Evolutionary conservation across 2,113 vertebrate species (phyloP).

Genomic region (Macrotis lagotis): DNA sequence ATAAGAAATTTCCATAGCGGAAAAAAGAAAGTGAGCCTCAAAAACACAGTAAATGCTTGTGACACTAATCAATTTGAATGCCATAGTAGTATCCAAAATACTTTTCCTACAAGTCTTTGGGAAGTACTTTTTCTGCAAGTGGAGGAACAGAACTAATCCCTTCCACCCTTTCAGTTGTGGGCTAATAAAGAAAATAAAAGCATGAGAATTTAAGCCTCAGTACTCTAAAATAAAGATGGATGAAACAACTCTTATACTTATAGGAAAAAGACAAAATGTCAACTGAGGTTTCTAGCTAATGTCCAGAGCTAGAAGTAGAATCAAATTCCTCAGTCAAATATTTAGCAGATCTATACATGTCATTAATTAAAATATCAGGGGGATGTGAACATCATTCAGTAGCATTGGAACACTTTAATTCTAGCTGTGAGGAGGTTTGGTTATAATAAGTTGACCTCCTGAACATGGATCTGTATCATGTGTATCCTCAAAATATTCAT

Average conservation of each 20-base stretch:
- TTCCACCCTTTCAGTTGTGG: neutral
- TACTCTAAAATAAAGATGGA: neutral
- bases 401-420: too few relatives aligned
- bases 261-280: neutral
- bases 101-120: neutral
- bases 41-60: neutral
- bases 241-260: too few relatives aligned
- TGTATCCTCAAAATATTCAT: neutral
- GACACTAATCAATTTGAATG: neutral
- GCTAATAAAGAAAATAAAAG: neutral
- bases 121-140: neutral
- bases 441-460: neutral
- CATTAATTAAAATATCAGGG: too few relatives aligned
- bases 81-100: neutral
- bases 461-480: neutral
- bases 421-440: neutral
- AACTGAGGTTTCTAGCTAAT: neutral
- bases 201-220: neutral
- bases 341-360: too few relatives aligned
- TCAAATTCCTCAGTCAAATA: too few relatives aligned
- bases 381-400: too few relatives aligned
- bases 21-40: neutral
- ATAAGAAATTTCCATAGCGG: constrained; percentile 86
- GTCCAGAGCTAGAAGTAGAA: neutral
- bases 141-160: neutral